Evolutionary conservation across 2,797 vertebrate genomes (phyloP).

Genomic region (Acridotheres tristis): DNA sequence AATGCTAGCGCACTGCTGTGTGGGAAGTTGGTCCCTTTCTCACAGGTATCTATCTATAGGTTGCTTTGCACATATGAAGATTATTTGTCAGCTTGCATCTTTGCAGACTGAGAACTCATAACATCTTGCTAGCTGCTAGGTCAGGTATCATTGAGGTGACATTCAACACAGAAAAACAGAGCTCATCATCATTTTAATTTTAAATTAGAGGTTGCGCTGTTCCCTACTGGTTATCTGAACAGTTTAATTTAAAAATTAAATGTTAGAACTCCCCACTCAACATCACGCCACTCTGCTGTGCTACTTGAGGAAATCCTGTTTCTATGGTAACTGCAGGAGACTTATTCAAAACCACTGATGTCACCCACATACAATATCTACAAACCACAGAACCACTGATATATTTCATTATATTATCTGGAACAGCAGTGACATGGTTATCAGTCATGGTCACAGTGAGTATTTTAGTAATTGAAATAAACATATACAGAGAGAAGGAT

Average conservation of each 20-base stretch:
- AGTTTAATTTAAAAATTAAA: constrained; percentile 69
- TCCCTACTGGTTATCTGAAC: constrained; percentile 40
- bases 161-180: neutral
- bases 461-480: constrained; percentile 23
- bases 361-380: constrained; percentile 70
- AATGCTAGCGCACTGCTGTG: neutral
- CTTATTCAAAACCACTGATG: constrained; percentile 74
- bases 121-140: neutral
- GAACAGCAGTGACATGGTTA: neutral
- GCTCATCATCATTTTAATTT: neutral
- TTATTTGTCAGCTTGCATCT: constrained; percentile 12
- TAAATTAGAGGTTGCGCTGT: neutral
- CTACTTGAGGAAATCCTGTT: constrained; percentile 77
- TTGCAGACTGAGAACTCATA: neutral
- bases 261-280: constrained; percentile 68
- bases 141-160: neutral
- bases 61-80: neutral
- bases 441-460: neutral
- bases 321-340: constrained; percentile 82
- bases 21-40: neutral
- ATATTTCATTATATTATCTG: constrained; percentile 5
- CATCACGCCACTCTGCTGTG: constrained; percentile 59
- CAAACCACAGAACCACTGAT: constrained; percentile 28
- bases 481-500: neutral
- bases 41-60: neutral